phyloP scores from a whole-genome alignment of 2,113 vertebrate species.

The Tichodroma muraria region DNA sequence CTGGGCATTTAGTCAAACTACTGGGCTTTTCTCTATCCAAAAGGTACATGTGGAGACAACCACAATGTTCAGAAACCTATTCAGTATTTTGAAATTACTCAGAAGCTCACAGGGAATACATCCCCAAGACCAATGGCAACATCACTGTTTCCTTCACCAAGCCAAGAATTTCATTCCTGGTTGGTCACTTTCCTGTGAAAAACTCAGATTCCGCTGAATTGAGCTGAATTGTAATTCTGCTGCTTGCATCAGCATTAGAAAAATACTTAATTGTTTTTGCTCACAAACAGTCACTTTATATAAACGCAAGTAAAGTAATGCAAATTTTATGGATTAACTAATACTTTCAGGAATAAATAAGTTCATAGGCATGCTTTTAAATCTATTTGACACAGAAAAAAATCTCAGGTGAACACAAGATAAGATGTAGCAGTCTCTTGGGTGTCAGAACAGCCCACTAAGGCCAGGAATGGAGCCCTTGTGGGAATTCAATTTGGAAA shows the following conservation, averaged over 20 bases:
- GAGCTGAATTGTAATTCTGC: too few relatives aligned
- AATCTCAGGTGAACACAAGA: neutral
- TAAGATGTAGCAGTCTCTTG: neutral
- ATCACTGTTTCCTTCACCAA: neutral
- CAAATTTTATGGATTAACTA: neutral
- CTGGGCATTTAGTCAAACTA: neutral
- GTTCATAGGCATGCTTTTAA: neutral
- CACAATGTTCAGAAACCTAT: neutral
- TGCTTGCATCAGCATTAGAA: neutral
- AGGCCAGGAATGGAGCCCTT: neutral
- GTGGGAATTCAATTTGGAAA: neutral
- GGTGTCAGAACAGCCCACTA: too few relatives aligned
- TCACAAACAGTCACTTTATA: neutral
- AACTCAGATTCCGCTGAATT: too few relatives aligned
- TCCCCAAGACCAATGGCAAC: neutral
- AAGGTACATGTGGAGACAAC: neutral
- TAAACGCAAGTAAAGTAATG: neutral
- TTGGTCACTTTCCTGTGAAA: neutral
- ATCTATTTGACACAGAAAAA: neutral
- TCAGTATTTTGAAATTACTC: neutral
- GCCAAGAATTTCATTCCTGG: neutral
- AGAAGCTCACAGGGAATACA: neutral
- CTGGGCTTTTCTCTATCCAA: neutral
- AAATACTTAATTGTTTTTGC: neutral
- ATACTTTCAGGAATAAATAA: neutral